A percentile compares a stretch with the other conserved stretches of the same genome.
Evolutionary conservation across 1,140 invertebrate genomes (phyloP).

Genomic region (Tetramorium parvispinum): DNA sequence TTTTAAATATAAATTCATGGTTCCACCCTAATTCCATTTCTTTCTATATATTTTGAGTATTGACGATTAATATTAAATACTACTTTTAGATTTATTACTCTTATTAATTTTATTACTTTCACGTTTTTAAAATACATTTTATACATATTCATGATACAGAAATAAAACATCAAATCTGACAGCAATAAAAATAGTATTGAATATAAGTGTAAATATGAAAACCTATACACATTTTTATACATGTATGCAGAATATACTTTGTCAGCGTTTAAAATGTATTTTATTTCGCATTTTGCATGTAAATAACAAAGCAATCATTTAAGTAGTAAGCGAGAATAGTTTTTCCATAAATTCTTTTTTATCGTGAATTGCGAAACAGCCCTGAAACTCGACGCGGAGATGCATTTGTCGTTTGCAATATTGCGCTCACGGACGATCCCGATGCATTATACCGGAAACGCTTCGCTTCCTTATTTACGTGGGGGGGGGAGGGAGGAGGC

Average conservation of each 20-base stretch:
- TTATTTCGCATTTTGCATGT: not conserved
- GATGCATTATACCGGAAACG: conserved; percentile 27
- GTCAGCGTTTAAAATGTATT: not conserved
- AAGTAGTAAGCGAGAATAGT: not conserved
- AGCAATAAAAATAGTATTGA: not conserved
- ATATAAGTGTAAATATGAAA: not conserved
- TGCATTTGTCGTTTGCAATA: conserved; percentile 39
- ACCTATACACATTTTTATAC: not conserved
- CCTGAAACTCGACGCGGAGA: not conserved
- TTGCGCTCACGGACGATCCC: conserved; percentile 9
- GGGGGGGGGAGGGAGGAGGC: not conserved
- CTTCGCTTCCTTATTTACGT: conserved; percentile 55
- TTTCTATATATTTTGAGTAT: not conserved
- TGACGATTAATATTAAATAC: not conserved
- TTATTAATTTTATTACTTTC: too few species aligned
- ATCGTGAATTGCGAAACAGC: not conserved
- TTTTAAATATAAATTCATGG: not conserved
- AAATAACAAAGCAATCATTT: conserved; percentile 8
- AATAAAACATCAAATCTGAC: not conserved
- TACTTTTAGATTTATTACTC: not conserved
- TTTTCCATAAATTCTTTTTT: conserved; percentile 5
- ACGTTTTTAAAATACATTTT: not conserved
- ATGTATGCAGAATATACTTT: not conserved
- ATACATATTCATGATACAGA: not conserved
- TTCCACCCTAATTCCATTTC: not conserved